Evolutionary conservation across 2,113 vertebrate species (phyloP), one percentile per base, ranked within the genome.

Genomic region (Sorex araneus): DNA sequence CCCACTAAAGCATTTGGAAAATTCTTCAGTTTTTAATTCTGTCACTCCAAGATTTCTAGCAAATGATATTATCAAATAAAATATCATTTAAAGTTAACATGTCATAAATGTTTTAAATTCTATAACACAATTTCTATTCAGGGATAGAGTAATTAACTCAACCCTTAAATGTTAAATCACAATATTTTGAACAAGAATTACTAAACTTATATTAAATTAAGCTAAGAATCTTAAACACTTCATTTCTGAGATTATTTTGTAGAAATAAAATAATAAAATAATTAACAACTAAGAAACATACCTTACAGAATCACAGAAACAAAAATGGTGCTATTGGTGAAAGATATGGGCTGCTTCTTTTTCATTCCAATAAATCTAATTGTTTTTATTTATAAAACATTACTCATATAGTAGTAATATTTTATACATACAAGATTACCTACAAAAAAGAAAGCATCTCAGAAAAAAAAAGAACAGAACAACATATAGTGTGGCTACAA

Each of bases 311-410:
- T 80, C 60, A 45, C 50, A 80, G 60, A 78, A 71, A 87, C 79
- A 82, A 23, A 88, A 87, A 63, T 80, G 40, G 27, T 25, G 79
- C 23, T 80, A 91, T n/a, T 83, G 25, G 87, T 73, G 60, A 76
- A 93, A 91, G 47, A 87, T 71, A 66, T 0, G 2, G 27, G 27
- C 90, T 94, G 80, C 71, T 87, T 66, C 75, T 84, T 92, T 84
- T 91, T 64, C 79, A 91, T 34, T 67, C n/a, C 8, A 79, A 28
- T 77, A 36, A 40, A 0, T 47, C 19, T 95, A 92, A 82, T 78
- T 93, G 79, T 64, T 96, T 93, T 97, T 84, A 96, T 97, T 95
- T 96, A 78, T 60, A 89, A 93, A 96, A 74, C 76, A 89, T 10
- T 91, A 92, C 84, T 92, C 60, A 94, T 77, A 45, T 69, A 95